Base-by-base conservation (phyloP, 1,140 invertebrate species). In the Zaprionus inermis region DNA sequence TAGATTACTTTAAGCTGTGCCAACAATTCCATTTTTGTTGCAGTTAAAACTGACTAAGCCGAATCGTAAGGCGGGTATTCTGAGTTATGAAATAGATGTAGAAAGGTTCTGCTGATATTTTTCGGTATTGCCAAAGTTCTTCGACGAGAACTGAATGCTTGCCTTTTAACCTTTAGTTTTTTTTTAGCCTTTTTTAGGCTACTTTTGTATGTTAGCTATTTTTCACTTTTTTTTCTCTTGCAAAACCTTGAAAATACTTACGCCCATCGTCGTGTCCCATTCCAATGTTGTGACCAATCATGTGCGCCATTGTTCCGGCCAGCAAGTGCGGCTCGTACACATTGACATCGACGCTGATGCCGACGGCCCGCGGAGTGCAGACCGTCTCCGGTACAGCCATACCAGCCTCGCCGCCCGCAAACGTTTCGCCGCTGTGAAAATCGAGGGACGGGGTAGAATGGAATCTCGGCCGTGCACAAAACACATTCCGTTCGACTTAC, bases 251-350 rank as follows among this genome's bases (percentile, higher is more conserved):
- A 16, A 16, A 57, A 22, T 81, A 94, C 94, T 96, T 93, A 95
- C 97, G 94, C 64, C 96, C 96, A 82, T 98, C 97, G 92, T 99
- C 98, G 93, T 99, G 98, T 2, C 95, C 95, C 96, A 98, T 97
- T 91, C 98, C 98, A 74, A 99, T 96, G 92, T 98, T 99, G 88
- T 99, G 98, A 16, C 98, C 98, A 80, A 98, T 97, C 97, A 98
- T 98, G 92, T 99, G 98, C 11, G 97, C 97, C 95, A 99, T 96
- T 14, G 97, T 98, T 10, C 97, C 97, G 2, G 97, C 98, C 16
- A 98, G 93, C 14, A 99, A 95, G 93, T 99, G 98, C 1, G 97
- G 97, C 92, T 99, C 97, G 92, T 98, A 98, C 1, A 97, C 95
- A 92, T 97, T 98, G 36, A 97, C 95, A 93, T 98, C 97, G 78